Evolutionary conservation across 2,113 vertebrate genomes (phyloP).

Genomic region (Campylomormyrus numenius): DNA sequence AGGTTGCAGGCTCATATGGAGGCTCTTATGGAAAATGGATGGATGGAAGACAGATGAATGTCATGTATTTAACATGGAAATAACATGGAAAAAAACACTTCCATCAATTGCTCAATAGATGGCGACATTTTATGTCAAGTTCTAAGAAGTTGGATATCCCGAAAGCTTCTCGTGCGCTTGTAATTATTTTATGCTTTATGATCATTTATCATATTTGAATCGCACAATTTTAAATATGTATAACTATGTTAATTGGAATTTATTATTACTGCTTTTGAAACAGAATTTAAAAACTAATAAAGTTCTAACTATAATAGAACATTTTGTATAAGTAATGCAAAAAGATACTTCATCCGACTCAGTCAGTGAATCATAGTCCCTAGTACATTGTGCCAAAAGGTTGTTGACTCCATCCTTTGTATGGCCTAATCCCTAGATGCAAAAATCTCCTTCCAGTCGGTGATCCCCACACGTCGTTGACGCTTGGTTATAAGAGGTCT

Average conservation of each 20-base stretch:
- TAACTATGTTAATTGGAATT: neutral
- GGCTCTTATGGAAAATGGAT: neutral
- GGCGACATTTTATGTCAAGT: slow-evolving; percentile 21
- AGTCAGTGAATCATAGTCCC: neutral
- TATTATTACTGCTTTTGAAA: neutral
- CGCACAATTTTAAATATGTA: neutral
- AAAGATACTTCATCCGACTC: neutral
- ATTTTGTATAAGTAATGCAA: neutral
- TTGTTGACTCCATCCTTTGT: neutral
- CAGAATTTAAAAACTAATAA: neutral
- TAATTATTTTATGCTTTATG: neutral
- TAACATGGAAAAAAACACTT: neutral
- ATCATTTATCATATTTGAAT: neutral
- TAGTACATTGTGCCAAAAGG: neutral
- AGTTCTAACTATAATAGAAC: neutral
- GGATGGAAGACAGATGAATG: neutral
- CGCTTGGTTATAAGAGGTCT: neutral
- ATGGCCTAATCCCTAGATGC: neutral
- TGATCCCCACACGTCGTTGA: neutral
- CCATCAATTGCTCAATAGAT: slow-evolving; percentile 28
- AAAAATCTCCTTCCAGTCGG: neutral
- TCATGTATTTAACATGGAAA: neutral
- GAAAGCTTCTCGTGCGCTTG: neutral
- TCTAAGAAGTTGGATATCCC: neutral
- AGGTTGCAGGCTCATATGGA: neutral